Evolutionary conservation across 2,113 vertebrate species (phyloP), one percentile per base, ranked within the genome.

Genomic region (Chamaea fasciata): DNA sequence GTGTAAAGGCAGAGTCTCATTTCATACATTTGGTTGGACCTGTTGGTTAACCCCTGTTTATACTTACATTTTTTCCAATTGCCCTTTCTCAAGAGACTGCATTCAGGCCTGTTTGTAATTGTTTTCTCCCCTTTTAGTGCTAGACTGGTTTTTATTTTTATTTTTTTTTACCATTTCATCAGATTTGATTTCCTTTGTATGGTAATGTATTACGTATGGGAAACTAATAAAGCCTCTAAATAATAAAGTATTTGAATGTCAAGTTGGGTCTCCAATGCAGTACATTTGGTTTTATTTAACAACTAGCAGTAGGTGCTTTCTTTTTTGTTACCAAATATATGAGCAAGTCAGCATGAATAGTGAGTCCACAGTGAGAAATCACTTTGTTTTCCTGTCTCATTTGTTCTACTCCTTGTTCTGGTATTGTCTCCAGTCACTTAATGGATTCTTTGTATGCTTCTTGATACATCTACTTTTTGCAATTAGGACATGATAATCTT

Each of bases 231-330:
- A 90, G 3, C 23, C 26, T 74, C 52, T 60, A 81, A 96, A 92
- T 96, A 95, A 79, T 89, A 19, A 91, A 82, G 37, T 56, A 84
- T 76, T 87, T 73, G 31, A 90, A 80, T 87, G 83, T 77, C 69
- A 50, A 47, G 5, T 95, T 71, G 24, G 17, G 21, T 90, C 80
- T 93, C 87, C 55, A 85, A 0, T 91, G 69, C 57, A 73, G 59
- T 92, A 53, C 41, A 42, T 89, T 96, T 93, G 79, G 23, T 92
- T 96, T 97, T 95, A 95, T 83, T 92, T 95, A 94, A 75, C 77
- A 73, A 41, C 47, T 85, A 64, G 55, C 41, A 67, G 46, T 82
- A 77, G 50, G 30, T 71, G 62, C 55, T 94, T 94, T 76, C 47
- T 77, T 86, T 92, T 95, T 94, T 93, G 68, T 96, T 90, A 79